Evolutionary conservation across 1,140 invertebrate species (phyloP), one percentile per base, ranked within the genome.

Genomic region (Penaeus japonicus): DNA sequence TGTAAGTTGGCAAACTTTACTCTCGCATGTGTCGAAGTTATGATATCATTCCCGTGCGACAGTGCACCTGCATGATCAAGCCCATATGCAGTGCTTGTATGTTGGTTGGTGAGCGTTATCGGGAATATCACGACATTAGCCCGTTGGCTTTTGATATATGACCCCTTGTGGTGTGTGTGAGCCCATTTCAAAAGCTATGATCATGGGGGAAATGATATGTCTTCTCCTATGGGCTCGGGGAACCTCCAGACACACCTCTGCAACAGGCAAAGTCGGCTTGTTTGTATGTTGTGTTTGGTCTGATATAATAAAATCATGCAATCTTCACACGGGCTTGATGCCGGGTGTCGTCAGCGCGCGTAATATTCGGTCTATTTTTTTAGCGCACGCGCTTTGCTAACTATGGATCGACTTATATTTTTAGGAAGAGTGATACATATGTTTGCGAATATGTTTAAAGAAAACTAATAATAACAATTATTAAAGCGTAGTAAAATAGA

Each of bases 231-330:
- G 32, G 39, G 30, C 54, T 65, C 75, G 27, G 59, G 59, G 75
- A 47, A 47, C 47, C 15, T 47, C 4, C 47, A 47, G 47, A 47
- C 47, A 47, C 47, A 47, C 47, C 65, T 78, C 86, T 77, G 86
- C 86, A 88, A 88, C 86, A 88, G 86, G 86, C 86, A 88, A 88
- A 83, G 86, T 83, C 81, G 57, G 86, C 73, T 84, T 88, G 86
- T 88, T 82, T 88, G 80, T 88, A 80, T 87, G 77, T 87, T 87
- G 85, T 87, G 85, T 88, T 82, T 88, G 84, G 80, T 79, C 47
- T 79, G 86, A 88, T 88, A 88, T 88, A 88, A 88, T 87, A 88
- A 88, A 88, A 88, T 88, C 86, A 88, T 87, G 81, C 85, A 87
- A 87, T 87, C 85, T 87, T 87, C 85, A 80, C 85, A 62, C 80